Evolutionary conservation across 2,113 vertebrate species (phyloP).

Genomic region (Mus pahari): DNA sequence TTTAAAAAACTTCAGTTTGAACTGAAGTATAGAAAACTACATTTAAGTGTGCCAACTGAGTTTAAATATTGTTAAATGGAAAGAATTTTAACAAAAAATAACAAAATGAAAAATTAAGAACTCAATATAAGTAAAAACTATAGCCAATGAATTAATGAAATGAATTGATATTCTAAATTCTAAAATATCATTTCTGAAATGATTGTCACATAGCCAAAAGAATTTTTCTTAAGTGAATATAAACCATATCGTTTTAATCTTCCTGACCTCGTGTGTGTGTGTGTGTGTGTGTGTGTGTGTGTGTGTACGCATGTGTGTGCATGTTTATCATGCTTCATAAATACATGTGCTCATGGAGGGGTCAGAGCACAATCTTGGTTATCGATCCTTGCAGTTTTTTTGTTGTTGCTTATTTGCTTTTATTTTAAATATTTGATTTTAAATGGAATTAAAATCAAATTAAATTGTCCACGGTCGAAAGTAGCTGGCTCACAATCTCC

Average conservation of each 20-base stretch:
- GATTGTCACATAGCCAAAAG: not conserved
- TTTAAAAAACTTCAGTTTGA: constrained; percentile 5
- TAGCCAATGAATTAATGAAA: not conserved
- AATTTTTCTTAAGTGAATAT: not conserved
- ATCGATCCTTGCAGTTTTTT: not conserved
- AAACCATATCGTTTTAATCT: not conserved
- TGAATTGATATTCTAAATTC: not conserved
- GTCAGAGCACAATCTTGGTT: not conserved
- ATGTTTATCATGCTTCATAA: not conserved
- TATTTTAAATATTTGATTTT: not conserved
- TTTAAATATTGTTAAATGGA: not conserved
- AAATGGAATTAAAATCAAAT: not conserved
- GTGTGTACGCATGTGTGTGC: not conserved
- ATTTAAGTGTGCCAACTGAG: constrained; percentile 18
- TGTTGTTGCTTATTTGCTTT: not conserved
- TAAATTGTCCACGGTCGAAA: not conserved
- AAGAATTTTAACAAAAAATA: constrained; percentile 39
- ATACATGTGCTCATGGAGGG: too few relatives aligned
- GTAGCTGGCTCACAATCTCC: not conserved
- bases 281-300: not conserved
- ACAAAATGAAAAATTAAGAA: not conserved
- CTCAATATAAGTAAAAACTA: constrained; percentile 32
- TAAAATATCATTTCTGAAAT: constrained; percentile 17
- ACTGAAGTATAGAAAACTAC: constrained; percentile 29
- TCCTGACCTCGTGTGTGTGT: not conserved